Evolutionary conservation across 2,797 vertebrate genomes (phyloP), one percentile per base, ranked within the genome.

Genomic region (Sebastes melanostomus): DNA sequence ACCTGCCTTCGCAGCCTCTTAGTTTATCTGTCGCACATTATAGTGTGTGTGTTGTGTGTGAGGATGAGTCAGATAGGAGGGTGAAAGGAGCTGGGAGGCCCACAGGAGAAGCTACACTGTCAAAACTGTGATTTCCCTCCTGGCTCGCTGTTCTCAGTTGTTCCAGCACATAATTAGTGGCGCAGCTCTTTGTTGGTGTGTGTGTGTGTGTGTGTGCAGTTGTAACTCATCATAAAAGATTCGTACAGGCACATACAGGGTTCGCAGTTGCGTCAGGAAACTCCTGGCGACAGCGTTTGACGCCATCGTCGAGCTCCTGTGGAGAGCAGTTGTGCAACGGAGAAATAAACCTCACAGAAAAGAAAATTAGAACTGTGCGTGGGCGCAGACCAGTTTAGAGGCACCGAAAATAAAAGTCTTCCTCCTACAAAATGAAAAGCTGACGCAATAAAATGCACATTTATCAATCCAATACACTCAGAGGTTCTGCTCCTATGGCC

Each of bases 41-140:
- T 32, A 29, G 29, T 25, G 38, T 30, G 24, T 65, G 50, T 69
- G 59, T 55, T 9, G 42, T 66, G 30, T 36, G 22, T 78, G 75
- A 52, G 71, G 67, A 77, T 81, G 86, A 90, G 82, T 88, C 84
- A 83, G 88, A 70, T 79, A 77, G 79, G 67, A 80, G 29, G 70
- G 55, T 67, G 82, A 76, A 69, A 75, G 52, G 61, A 75, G 67
- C 52, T n/a, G 22, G 10, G 70, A 75, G 56, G 60, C 74, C 80
- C 86, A 67, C 25, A 75, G 69, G 78, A 89, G 75, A 83, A 81
- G 83, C 84, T 82, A 12, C 84, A 13, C 85, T 89, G 89, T 88
- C 88, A 86, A 73, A 88, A 77, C 80, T 65, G 16, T 85, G 80
- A 87, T 90, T 87, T 90, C 90, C 90, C 87, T 81, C 72, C 75